Evolutionary conservation across 2,113 vertebrate genomes (phyloP).

Genomic region (Forbesichthys agassizii): DNA sequence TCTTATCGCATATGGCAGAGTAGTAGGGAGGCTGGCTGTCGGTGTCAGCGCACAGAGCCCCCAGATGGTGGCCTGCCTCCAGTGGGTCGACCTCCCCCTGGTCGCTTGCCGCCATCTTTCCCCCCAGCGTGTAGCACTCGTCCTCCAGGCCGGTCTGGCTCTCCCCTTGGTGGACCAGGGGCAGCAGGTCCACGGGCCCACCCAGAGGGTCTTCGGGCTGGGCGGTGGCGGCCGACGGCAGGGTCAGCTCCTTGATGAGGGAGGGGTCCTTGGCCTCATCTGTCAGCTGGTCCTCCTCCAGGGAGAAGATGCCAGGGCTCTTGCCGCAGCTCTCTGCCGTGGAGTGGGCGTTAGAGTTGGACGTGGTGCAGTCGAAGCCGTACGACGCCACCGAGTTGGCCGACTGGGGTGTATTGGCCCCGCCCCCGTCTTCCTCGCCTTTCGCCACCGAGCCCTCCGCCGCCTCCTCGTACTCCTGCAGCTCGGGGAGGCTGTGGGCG

Average conservation of each 20-base stretch:
- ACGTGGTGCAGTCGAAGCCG: constrained; percentile 79
- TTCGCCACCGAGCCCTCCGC: constrained; percentile 45
- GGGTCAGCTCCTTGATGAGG: constrained; percentile 78
- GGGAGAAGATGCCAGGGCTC: constrained; percentile 81
- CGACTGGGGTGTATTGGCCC: constrained; percentile 74
- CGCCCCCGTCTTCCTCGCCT: constrained; percentile 72
- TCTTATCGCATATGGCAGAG: constrained; percentile 81
- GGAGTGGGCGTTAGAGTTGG: constrained; percentile 81
- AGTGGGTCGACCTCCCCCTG: constrained; percentile 44
- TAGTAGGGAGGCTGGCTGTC: constrained; percentile 75
- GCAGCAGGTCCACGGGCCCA: constrained; percentile 74
- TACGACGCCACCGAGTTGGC: constrained; percentile 81
- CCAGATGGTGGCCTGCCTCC: constrained; percentile 55
- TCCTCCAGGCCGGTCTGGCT: constrained; percentile 51
- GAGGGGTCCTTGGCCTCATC: constrained; percentile 80
- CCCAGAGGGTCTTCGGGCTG: constrained; percentile 62
- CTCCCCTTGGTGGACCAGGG: constrained; percentile 56
- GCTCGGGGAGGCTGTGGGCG: constrained; percentile 51
- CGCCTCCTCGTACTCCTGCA: constrained; percentile 72
- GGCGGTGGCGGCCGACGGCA: constrained; percentile 58
- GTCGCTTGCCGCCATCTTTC: constrained; percentile 52
- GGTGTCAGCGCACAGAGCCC: constrained; percentile 41
- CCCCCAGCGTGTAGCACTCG: constrained; percentile 71
- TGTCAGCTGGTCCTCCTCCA: constrained; percentile 79
- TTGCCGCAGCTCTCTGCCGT: constrained; percentile 81